Percentiles rank a stretch among this genome's conserved stretches.
phyloP scores from a whole-genome alignment of 2,888 invertebrate genomes.

The Mechanitis messenoides region DNA sequence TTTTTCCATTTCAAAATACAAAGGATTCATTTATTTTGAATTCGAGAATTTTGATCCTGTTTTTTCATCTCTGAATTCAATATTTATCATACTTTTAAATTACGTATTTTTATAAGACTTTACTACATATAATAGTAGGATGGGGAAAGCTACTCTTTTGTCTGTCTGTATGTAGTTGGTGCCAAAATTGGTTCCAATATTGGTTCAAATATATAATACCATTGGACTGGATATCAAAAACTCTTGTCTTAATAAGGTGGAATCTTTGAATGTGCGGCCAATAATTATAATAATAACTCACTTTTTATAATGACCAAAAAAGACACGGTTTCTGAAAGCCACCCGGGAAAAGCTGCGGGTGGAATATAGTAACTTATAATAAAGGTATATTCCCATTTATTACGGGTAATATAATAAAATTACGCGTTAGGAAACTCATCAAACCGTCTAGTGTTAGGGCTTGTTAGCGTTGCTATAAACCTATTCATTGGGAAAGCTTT shows the following conservation, averaged over 20 bases:
- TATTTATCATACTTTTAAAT: neutral
- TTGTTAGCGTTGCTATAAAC: slow-evolving; percentile 53
- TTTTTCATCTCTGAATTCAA: neutral
- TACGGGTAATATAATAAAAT: slow-evolving; percentile 2
- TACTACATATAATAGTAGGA: too few relatives aligned
- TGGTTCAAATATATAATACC: too few relatives aligned
- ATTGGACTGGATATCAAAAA: neutral
- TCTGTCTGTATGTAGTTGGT: neutral
- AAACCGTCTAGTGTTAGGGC: slow-evolving; percentile 45
- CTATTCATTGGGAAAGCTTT: slow-evolving; percentile 56
- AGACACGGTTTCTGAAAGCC: too few relatives aligned
- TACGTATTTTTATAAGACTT: neutral
- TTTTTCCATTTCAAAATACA: slow-evolving; percentile 52
- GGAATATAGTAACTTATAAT: too few relatives aligned
- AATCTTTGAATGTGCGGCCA: too few relatives aligned
- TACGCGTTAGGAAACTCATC: slow-evolving; percentile 30
- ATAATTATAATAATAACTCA: too few relatives aligned
- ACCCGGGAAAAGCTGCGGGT: too few relatives aligned
- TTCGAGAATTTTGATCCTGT: neutral
- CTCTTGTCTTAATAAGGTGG: too few relatives aligned
- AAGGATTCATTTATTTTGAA: slow-evolving; percentile 18
- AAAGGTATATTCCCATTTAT: too few relatives aligned
- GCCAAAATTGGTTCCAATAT: too few relatives aligned
- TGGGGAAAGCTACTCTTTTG: neutral
- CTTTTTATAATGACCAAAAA: too few relatives aligned